Base-by-base conservation (phyloP, 2,113 vertebrate genomes). In the Cacatua alba region DNA sequence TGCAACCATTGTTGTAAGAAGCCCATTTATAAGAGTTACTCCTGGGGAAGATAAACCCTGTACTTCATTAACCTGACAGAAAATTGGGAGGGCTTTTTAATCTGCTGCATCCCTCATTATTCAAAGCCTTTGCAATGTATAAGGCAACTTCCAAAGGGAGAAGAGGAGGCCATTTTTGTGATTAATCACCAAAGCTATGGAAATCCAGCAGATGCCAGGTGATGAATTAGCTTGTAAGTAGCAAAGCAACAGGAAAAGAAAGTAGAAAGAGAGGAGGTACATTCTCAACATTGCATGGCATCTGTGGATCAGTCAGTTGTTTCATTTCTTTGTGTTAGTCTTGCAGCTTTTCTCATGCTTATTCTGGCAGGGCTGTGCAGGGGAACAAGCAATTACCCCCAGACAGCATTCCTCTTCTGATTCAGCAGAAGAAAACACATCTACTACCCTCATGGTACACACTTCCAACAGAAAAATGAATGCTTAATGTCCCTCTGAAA, bases 31-130 rank as follows among this genome's bases (percentile, higher is more conserved):
- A 94, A 82, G 60, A 79, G 70, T 87, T 92, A 77, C 81, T 94
- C 86, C 65, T 65, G 83, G 59, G 86, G 70, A 93, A 96, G 79
- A 92, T 80, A 96, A 94, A 95, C 85, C 77, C 43, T 81, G 64
- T 86, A 92, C 85, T 96, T 95, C 89, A 95, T 94, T 95, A 94
- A 95, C 57, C 77, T 95, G 90, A 92, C 83, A 96, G 83, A 67
- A 97, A 95, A 92, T 6, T 84, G 68, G 81, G 77, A 94, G 86
- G 64, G 48, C 28, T 94, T 95, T 93, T 95, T 95, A 82, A 94
- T 94, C 92, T 86, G 86, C 80, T 88, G 43, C 43, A 82, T 85
- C 49, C 60, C 88, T 88, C 81, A 91, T 94, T 93, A 94, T 91
- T 92, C 93, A 88, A 95, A 88, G 44, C 19, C 62, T 92, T 95